Percentiles rank a stretch among this genome's conserved stretches.
Evolutionary conservation across 2,888 invertebrate genomes (phyloP).

Genomic region (Leptarthrus brevirostris): DNA sequence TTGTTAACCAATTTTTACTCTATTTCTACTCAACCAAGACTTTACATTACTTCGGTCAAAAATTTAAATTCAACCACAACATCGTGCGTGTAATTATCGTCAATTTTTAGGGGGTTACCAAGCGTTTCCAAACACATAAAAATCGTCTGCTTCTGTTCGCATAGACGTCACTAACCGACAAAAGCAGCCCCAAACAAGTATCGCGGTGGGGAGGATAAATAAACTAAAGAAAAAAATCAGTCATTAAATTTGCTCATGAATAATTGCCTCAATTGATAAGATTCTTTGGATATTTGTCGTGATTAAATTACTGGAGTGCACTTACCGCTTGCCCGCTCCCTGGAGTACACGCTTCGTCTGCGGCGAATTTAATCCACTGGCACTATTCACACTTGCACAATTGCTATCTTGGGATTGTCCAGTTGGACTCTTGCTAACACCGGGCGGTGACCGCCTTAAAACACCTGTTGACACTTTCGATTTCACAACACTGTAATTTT

Average conservation of each 20-base stretch:
- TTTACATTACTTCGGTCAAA: too few species aligned
- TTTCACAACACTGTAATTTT: conserved; percentile 86
- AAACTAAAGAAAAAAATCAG: not conserved
- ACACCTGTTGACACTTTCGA: conserved; percentile 79
- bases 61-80: too few species aligned
- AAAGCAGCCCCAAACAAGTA: too few species aligned
- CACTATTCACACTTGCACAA: conserved; percentile 51
- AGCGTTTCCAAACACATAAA: too few species aligned
- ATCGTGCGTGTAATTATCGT: too few species aligned
- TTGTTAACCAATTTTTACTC: too few species aligned
- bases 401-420: conserved; percentile 51
- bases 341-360: conserved; percentile 57
- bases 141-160: too few species aligned
- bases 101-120: too few species aligned
- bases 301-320: conserved; percentile 33
- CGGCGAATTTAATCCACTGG: conserved; percentile 58
- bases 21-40: too few species aligned
- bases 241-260: not conserved
- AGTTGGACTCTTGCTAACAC: conserved; percentile 48
- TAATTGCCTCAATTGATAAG: conserved; percentile 24
- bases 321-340: conserved; percentile 62
- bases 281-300: not conserved
- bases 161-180: too few species aligned
- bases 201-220: too few species aligned
- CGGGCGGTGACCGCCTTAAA: conserved; percentile 54